phyloP scores from a whole-genome alignment of 1,140 invertebrate species.

The Bombus impatiens region DNA sequence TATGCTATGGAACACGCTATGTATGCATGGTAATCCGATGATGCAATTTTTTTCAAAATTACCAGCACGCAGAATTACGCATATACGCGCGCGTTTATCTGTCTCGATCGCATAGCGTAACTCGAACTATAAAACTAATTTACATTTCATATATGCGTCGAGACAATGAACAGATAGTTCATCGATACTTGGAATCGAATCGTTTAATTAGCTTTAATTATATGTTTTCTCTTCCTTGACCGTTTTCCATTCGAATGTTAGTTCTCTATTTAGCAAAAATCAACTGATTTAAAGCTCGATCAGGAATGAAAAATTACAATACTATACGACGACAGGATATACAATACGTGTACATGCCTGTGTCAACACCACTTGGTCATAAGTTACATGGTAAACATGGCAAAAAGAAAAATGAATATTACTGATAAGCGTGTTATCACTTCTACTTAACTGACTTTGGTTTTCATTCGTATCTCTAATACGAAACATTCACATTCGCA shows the following conservation, averaged over 20 bases:
- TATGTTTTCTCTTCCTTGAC: neutral
- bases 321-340: neutral
- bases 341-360: no score
- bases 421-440: constrained; percentile 32
- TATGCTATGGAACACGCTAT: neutral
- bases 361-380: neutral
- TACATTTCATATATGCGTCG: neutral
- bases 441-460: neutral
- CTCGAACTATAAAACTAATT: constrained; percentile 15
- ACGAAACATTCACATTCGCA: neutral
- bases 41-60: constrained; percentile 50
- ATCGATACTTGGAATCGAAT: neutral
- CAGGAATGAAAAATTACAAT: no score
- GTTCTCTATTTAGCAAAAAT: neutral
- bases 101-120: neutral
- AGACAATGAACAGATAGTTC: neutral
- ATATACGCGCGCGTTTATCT: neutral
- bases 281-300: neutral
- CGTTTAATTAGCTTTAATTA: neutral
- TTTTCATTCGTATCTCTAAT: neutral
- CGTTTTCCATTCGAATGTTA: neutral
- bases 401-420: neutral
- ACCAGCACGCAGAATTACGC: neutral
- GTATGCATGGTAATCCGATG: constrained; percentile 34
- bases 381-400: neutral